Evolutionary conservation across 2,888 invertebrate genomes (phyloP), one percentile per base, ranked within the genome.

Genomic region (Rhynchonema sp.): DNA sequence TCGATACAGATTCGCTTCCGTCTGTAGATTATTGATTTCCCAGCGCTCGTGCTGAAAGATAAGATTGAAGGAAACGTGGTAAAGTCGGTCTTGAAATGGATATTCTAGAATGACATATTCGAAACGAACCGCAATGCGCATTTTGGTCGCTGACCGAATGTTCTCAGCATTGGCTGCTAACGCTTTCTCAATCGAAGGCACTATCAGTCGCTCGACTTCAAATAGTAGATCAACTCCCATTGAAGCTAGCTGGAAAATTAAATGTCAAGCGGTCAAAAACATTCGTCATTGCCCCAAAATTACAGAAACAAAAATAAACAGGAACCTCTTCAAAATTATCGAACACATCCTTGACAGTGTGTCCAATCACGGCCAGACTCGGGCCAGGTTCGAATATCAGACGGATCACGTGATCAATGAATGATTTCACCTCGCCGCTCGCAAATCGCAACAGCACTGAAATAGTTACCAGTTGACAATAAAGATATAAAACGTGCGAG

Each of bases 141-240:
- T 76, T 74, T 84, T 86, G 67, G 86, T 82, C 0, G 84, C 84
- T 71, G 88, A 88, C 17, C 85, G 78, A 65, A 84, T 79, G 72
- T 86, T 86, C 65, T 86, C 85, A 65, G 82, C 81, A 53, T 84
- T 81, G 68, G 87, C 87, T 65, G 79, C 79, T 62, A 89, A 76
- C 28, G 84, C 82, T 75, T 83, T 82, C 54, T 81, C 82, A 56
- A 88, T 78, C 0, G 86, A 84, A 22, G 81, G 80, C 64, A 86
- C 79, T 62, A 94, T 76, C 64, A 86, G 81, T 29, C 85, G 85
- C 71, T 91, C 87, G 67, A 94, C 78, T 71, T 87, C 85, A 74
- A 89, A 91, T 64, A 85, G 82, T 62, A 94, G 78, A 77, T 94
- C 92, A 68, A 94, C 79, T 1, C 92, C 92, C 63, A 80, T 78